Percentiles rank a stretch among this genome's conserved stretches.
Conservation (phyloP, 2,113 vertebrate species). For the Caloenas nicobarica region DNA sequence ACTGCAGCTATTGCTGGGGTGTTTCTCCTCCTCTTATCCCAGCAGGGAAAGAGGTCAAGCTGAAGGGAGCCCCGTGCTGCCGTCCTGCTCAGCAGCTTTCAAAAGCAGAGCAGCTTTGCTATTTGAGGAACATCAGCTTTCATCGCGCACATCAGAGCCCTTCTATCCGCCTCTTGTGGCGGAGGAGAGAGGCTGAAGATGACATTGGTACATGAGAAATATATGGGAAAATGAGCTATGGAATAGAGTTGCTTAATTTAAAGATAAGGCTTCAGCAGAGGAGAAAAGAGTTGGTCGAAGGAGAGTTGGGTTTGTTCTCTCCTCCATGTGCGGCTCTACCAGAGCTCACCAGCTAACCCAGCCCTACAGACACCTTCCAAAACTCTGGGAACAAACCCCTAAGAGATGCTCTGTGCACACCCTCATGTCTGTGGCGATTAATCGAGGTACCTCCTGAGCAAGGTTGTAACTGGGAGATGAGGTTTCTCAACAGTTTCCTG, state of each 20-base stretch:
- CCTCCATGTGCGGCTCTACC: neutral
- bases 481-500: neutral
- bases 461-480: accelerated
- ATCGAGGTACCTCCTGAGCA: too few species aligned
- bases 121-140: neutral
- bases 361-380: neutral
- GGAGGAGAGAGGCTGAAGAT: neutral
- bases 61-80: neutral
- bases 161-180: neutral
- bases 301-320: neutral
- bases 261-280: neutral
- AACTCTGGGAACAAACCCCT: neutral
- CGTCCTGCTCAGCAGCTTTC: neutral
- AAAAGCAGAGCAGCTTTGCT: neutral
- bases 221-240: neutral
- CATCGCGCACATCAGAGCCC: neutral
- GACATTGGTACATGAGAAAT: neutral
- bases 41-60: neutral
- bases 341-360: neutral
- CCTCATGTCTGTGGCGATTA: accelerated
- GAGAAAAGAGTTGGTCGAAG: neutral
- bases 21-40: neutral
- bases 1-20: neutral
- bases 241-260: neutral
- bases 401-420: too few species aligned